phyloP scores from a whole-genome alignment of 1,140 invertebrate species.

The Camponotus vicinus region DNA sequence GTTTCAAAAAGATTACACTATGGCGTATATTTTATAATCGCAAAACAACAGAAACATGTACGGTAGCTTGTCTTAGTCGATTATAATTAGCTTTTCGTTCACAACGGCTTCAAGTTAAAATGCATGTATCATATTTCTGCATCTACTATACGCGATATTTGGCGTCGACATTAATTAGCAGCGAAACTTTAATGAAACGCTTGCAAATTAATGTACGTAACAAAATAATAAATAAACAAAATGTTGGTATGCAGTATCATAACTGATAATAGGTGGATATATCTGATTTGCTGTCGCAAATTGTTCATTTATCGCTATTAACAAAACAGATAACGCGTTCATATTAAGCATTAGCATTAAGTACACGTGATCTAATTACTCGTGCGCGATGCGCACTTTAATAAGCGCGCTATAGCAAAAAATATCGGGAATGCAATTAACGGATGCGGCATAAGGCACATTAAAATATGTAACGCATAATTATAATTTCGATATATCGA shows the following conservation, averaged over 20 bases:
- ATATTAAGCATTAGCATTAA: conserved; percentile 37
- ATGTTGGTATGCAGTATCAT: conserved; percentile 7
- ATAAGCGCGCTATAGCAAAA: conserved; percentile 8
- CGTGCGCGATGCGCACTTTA: conserved; percentile 18
- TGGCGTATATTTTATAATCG: neutral
- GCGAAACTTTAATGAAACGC: conserved; percentile 50
- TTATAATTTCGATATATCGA: conserved; percentile 43
- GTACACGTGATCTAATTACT: conserved; percentile 24
- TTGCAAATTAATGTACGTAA: conserved; percentile 32
- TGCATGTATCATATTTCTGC: conserved; percentile 19
- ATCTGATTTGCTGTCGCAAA: neutral
- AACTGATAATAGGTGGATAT: conserved; percentile 17
- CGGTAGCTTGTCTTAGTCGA: neutral
- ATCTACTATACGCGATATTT: conserved; percentile 8
- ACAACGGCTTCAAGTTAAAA: neutral
- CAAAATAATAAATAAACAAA: conserved; percentile 14
- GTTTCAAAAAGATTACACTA: too few relatives aligned
- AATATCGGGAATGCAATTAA: conserved; percentile 51
- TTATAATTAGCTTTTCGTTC: conserved; percentile 3
- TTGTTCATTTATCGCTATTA: conserved; percentile 48
- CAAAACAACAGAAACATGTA: neutral
- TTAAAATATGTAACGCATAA: conserved; percentile 42
- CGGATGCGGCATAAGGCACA: conserved; percentile 25
- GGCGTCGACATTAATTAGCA: conserved; percentile 25
- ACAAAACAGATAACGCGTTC: conserved; percentile 37